Conservation (phyloP, 2,113 vertebrate species). For the Rhinoptilus africanus region DNA sequence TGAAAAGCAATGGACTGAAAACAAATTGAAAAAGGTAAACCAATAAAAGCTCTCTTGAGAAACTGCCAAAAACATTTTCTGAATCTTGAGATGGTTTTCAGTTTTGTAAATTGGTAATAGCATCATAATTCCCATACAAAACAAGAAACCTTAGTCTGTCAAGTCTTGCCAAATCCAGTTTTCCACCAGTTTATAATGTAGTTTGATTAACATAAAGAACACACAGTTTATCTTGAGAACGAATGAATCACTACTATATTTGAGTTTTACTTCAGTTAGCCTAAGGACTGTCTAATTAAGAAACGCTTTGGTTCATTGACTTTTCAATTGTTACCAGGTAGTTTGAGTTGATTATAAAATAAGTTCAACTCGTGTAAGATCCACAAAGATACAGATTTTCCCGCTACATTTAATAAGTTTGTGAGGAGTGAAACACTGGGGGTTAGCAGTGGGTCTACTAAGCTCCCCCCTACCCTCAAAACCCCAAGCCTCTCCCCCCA, state of each 20-base stretch:
- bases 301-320: background rate
- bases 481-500: background rate
- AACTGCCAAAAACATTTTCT: background rate
- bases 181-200: background rate
- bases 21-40: background rate
- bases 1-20: background rate
- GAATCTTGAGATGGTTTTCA: background rate
- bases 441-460: background rate
- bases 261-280: constrained; percentile 1
- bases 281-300: background rate
- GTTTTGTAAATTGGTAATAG: background rate
- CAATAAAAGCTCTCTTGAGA: background rate
- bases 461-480: background rate
- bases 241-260: background rate
- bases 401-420: background rate
- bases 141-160: background rate
- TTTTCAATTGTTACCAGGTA: background rate
- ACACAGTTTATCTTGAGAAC: background rate
- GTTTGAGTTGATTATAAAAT: background rate
- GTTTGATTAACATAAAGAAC: background rate
- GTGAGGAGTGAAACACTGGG: background rate
- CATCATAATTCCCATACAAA: background rate
- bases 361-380: background rate
- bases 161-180: background rate
- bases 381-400: background rate